phyloP scores from a whole-genome alignment of 2,888 invertebrate species.

The Dioctria linearis region DNA sequence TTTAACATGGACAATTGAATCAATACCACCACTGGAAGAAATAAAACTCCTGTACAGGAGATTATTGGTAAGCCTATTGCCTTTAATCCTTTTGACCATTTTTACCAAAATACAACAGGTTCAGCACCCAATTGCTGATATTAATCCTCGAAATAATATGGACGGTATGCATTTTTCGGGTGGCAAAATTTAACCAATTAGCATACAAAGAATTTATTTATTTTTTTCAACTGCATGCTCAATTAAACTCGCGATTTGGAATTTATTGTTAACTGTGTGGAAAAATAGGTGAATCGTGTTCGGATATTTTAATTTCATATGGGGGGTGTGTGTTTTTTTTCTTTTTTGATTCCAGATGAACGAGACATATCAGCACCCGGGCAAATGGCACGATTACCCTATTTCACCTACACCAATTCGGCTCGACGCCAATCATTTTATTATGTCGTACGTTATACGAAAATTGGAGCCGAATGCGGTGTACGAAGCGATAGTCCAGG shows the following conservation, averaged over 20 bases:
- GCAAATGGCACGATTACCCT: conserved; percentile 78
- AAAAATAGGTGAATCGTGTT: conserved; percentile 17
- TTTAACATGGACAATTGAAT: conserved; percentile 78
- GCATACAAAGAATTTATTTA: neutral
- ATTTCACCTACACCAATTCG: conserved; percentile 69
- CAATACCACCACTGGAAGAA: conserved; percentile 77
- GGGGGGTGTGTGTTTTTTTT: conserved; percentile 35
- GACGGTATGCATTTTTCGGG: neutral
- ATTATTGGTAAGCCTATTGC: conserved; percentile 72
- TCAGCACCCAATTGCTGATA: conserved; percentile 51
- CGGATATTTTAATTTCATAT: conserved; percentile 25
- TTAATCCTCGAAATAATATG: conserved; percentile 35
- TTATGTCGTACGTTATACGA: conserved; percentile 78
- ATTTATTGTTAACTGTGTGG: conserved; percentile 30
- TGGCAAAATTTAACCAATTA: conserved; percentile 23
- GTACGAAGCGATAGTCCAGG: conserved; percentile 82
- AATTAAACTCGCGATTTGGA: conserved; percentile 24
- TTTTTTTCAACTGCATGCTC: neutral
- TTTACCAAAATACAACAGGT: neutral
- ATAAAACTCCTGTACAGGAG: conserved; percentile 77
- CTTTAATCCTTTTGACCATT: neutral
- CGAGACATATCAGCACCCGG: conserved; percentile 81
- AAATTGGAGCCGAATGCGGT: conserved; percentile 78
- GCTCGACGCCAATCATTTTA: conserved; percentile 71
- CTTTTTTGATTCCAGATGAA: conserved; percentile 74